Evolutionary conservation across 2,888 invertebrate genomes (phyloP).

Genomic region (Troilus luridus): DNA sequence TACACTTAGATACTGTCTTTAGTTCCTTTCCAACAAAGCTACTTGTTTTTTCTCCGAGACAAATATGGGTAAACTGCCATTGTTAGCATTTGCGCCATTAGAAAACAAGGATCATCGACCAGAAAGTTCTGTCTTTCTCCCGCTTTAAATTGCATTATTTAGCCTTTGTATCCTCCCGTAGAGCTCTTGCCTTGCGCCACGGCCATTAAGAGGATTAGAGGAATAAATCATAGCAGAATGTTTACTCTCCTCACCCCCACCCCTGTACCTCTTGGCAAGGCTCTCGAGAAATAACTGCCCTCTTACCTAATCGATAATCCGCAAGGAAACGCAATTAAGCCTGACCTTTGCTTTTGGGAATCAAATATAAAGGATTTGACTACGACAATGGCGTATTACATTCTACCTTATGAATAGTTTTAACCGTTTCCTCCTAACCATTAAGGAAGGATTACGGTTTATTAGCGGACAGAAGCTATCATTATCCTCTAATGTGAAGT

Average conservation of each 20-base stretch:
- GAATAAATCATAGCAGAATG: conserved; percentile 53
- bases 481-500: conserved; percentile 33
- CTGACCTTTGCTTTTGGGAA: conserved; percentile 51
- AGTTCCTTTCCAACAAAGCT: neutral
- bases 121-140: neutral
- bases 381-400: conserved; percentile 37
- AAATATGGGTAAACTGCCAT: neutral
- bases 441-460: conserved; percentile 47
- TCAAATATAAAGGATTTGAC: conserved; percentile 48
- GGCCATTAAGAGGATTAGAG: conserved; percentile 40
- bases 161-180: neutral
- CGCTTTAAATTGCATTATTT: neutral
- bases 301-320: conserved; percentile 43
- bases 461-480: neutral
- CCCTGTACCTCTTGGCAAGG: neutral
- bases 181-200: neutral
- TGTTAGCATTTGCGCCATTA: conserved; percentile 20
- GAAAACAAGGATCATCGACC: conserved; percentile 36
- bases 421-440: conserved; percentile 43
- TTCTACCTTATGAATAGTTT: neutral
- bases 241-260: neutral
- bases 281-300: conserved; percentile 33
- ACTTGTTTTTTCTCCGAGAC: neutral
- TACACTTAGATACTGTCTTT: neutral
- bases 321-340: conserved; percentile 43